These are phyloP conservation scores for Ophthalmolycus amberensis DNA, from an alignment of 2,113 vertebrate genomes.

Conservation along the genomic window DNA sequence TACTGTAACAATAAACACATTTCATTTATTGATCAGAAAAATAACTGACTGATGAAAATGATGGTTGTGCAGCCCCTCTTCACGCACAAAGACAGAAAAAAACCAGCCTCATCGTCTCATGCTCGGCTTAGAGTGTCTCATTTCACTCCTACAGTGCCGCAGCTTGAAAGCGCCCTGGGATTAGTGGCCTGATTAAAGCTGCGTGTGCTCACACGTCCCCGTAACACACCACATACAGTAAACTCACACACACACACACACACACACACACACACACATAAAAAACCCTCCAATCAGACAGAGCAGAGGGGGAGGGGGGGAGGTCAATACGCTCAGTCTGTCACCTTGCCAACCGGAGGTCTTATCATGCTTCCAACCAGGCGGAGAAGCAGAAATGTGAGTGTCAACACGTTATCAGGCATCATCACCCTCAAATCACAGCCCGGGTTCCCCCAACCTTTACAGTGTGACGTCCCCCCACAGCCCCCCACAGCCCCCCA, in stretches of 20 bases:
- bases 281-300: constrained; percentile 49
- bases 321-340: constrained; percentile 64
- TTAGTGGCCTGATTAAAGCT: constrained; percentile 69
- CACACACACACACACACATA: constrained; percentile 29
- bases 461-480: neutral
- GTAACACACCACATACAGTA: constrained; percentile 36
- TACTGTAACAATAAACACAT: neutral
- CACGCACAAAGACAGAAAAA: neutral
- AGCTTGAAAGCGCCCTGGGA: constrained; percentile 50
- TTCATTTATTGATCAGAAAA: neutral
- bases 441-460: constrained; percentile 3
- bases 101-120: constrained; percentile 35
- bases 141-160: constrained; percentile 60
- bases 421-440: constrained; percentile 54
- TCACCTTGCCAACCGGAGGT: constrained; percentile 60
- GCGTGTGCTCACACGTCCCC: constrained; percentile 46
- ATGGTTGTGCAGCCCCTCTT: neutral
- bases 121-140: constrained; percentile 39
- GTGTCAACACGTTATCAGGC: constrained; percentile 68
- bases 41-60: neutral
- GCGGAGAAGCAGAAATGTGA: constrained; percentile 51
- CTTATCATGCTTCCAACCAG: constrained; percentile 53
- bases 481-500: neutral
- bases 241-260: constrained; percentile 41
- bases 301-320: constrained; percentile 42